Conservation (phyloP, 2,797 vertebrate genomes). For the Eulemur coronatus region DNA sequence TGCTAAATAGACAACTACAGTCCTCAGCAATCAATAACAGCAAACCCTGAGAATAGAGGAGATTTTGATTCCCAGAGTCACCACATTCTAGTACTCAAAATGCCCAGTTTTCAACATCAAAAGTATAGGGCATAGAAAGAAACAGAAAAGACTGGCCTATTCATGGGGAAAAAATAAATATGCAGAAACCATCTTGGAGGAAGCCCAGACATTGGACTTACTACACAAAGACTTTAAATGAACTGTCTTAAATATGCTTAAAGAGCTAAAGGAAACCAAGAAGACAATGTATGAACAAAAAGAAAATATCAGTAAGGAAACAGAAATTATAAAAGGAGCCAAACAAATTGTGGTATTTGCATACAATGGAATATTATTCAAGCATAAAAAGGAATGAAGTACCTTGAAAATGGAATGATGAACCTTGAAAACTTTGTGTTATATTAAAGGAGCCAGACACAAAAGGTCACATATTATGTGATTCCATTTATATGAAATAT, state of each 20-base stretch:
- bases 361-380: neutral
- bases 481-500: neutral
- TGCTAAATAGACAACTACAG: neutral
- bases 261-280: neutral
- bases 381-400: neutral
- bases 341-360: neutral
- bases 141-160: neutral
- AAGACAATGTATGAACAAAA: neutral
- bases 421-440: neutral
- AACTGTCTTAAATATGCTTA: neutral
- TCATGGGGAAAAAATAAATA: neutral
- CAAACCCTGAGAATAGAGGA: neutral
- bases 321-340: neutral
- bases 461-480: neutral
- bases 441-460: neutral
- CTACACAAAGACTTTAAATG: neutral
- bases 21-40: neutral
- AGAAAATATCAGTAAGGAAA: neutral
- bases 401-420: neutral
- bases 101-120: neutral
- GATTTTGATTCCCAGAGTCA: neutral
- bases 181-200: neutral
- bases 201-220: neutral
- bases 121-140: neutral
- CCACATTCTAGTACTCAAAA: neutral